Evolutionary conservation across 1,140 invertebrate species (phyloP).

Genomic region (Goniozus legneri): DNA sequence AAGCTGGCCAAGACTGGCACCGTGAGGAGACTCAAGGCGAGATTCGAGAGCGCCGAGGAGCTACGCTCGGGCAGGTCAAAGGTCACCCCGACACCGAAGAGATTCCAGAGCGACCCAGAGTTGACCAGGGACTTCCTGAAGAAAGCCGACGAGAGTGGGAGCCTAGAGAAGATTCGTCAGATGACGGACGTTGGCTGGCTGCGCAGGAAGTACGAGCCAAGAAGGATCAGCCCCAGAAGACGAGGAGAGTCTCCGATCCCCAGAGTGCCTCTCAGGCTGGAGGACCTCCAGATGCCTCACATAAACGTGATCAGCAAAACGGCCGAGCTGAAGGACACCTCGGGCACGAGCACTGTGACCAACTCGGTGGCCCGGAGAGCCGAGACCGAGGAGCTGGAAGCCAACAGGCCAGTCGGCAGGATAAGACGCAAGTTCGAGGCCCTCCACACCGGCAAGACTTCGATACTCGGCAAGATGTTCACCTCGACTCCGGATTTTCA

Average conservation of each 20-base stretch:
- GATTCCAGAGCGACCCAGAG: slow-evolving; percentile 74
- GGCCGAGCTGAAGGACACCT: slow-evolving; percentile 63
- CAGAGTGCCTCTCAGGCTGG: slow-evolving; percentile 60
- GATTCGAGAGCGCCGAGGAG: slow-evolving; percentile 68
- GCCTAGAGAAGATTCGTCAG: slow-evolving; percentile 54
- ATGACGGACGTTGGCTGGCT: slow-evolving; percentile 62
- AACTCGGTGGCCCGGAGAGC: slow-evolving; percentile 34
- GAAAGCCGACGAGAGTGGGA: slow-evolving; percentile 47
- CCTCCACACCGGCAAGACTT: slow-evolving; percentile 52
- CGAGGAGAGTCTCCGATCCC: slow-evolving; percentile 60
- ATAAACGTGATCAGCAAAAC: slow-evolving; percentile 85
- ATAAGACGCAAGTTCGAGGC: slow-evolving; percentile 68
- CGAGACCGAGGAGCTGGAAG: slow-evolving; percentile 43
- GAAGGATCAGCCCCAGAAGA: slow-evolving; percentile 52
- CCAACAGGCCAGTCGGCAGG: slow-evolving; percentile 60
- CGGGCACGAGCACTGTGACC: slow-evolving; percentile 31
- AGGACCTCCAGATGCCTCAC: slow-evolving; percentile 77
- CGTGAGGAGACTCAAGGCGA: slow-evolving; percentile 68
- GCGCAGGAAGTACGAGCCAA: slow-evolving; percentile 59
- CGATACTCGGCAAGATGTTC: slow-evolving; percentile 74
- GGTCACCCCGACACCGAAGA: slow-evolving; percentile 52
- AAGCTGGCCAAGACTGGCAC: slow-evolving; percentile 70
- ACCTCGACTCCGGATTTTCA: slow-evolving; percentile 76
- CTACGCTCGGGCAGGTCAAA: slow-evolving; percentile 33
- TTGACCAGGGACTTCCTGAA: slow-evolving; percentile 60